Percentiles rank a stretch among this genome's conserved stretches.
Evolutionary conservation across 2,888 invertebrate genomes (phyloP).

Genomic region (Lithodes maja): DNA sequence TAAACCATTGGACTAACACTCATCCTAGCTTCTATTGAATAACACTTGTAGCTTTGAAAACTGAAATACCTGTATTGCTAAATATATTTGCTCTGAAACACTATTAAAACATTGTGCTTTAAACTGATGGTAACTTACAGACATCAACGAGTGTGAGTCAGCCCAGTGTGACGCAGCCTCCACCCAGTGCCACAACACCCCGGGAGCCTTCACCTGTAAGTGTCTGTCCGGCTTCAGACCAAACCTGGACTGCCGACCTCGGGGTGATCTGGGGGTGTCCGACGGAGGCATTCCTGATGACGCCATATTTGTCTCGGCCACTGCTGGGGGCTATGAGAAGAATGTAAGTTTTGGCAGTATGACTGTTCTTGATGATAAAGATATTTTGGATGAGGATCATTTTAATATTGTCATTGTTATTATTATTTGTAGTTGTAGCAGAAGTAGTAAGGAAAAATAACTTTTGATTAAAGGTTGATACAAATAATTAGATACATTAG

Average conservation of each 20-base stretch:
- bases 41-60: no score
- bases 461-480: no score
- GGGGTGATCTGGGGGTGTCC: constrained; percentile 89
- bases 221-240: constrained; percentile 89
- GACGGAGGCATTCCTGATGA: constrained; percentile 94
- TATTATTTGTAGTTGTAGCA: no score
- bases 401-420: no score
- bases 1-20: no score
- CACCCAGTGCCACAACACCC: constrained; percentile 91
- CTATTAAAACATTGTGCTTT: no score
- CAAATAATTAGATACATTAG: no score
- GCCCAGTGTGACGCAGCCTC: constrained; percentile 93
- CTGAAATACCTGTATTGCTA: no score
- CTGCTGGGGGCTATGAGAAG: constrained; percentile 88
- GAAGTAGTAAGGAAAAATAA: no score
- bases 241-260: constrained; percentile 91
- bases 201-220: constrained; percentile 89
- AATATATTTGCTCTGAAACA: no score
- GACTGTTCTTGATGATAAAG: neutral
- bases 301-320: constrained; percentile 88
- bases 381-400: no score
- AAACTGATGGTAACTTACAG: constrained; percentile 74
- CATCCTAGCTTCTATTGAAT: no score
- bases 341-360: constrained; percentile 78
- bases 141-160: constrained; percentile 91